Evolutionary conservation across 1,140 invertebrate species (phyloP).

Genomic region (Drosophila azteca): DNA sequence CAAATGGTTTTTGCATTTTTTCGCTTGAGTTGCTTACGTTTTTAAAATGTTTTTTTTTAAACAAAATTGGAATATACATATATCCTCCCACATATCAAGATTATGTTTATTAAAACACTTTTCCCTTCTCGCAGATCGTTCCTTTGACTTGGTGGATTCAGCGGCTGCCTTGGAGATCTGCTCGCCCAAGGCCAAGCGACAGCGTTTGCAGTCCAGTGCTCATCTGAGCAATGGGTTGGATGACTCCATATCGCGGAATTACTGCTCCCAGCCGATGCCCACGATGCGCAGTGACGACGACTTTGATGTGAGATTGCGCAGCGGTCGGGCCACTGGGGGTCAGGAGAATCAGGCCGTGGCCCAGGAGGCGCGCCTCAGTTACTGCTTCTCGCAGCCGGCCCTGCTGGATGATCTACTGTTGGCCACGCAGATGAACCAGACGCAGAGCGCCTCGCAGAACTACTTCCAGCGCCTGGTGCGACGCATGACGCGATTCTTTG

Average conservation of each 20-base stretch:
- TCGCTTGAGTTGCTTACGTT: conserved; percentile 36
- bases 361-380: conserved; percentile 73
- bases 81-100: neutral
- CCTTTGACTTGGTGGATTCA: conserved; percentile 77
- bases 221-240: conserved; percentile 69
- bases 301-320: conserved; percentile 83
- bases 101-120: neutral
- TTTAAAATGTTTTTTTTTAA: conserved; percentile 19
- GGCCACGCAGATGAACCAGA: conserved; percentile 89
- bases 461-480: conserved; percentile 92
- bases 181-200: conserved; percentile 75
- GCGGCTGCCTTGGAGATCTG: conserved; percentile 74
- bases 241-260: conserved; percentile 78
- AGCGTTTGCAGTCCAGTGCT: conserved; percentile 74
- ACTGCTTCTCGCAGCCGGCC: conserved; percentile 94
- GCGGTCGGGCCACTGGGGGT: conserved; percentile 61
- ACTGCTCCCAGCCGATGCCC: conserved; percentile 80
- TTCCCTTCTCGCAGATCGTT: conserved; percentile 60
- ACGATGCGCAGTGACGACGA: conserved; percentile 72
- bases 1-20: conserved; percentile 83
- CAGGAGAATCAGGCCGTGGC: conserved; percentile 53
- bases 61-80: too few relatives aligned
- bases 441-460: conserved; percentile 85
- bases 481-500: conserved; percentile 96
- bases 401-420: conserved; percentile 93